Base-by-base conservation (phyloP, 2,888 invertebrate genomes). In the Eupithecia inturbata region DNA sequence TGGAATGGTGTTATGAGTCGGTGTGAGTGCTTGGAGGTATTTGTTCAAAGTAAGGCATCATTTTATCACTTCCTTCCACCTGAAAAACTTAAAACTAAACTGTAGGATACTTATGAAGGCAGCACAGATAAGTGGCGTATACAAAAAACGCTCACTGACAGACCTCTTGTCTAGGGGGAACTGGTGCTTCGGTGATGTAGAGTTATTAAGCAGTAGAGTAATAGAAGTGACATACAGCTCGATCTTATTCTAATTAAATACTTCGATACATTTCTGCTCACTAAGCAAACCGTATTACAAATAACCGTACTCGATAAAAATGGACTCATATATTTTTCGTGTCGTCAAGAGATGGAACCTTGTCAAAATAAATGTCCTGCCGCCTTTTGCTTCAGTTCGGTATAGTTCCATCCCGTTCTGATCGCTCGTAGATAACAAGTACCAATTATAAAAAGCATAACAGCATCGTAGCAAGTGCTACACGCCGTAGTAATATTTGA, bases 141-240 rank as follows among this genome's bases (percentile, higher is more conserved):
- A 57, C 57, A 57, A 57, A 26, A 57, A 14, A 57, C 22, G 57
- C 53, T 53, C 10, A 10, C n/a, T 53, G 53, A 53, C 53, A 57
- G 57, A 57, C 26, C 57, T 57, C 57, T 57, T 57, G 57, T 57
- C 57, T 57, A 57, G 57, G 9, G 53, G 26, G 57, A 57, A 57
- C 26, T 57, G 26, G 57, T 57, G 26, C 57, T 26, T 26, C 12
- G 22, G 12, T 14, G 26, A 57, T 26, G 57, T 14, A 57, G 57
- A 57, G 22, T 57, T 26, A 57, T 4, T 12, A 26, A 53, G 7
- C n/a, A n/a, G 53, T n/a, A 57, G n/a, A 22, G 22, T 22, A 22
- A 3, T 53, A 57, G 57, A 57, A 26, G 26, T 26, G 57, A 26
- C 57, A 57, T 26, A 14, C 57, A 14, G 26, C 57, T 26, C 57